Evolutionary conservation across 2,797 vertebrate species (phyloP).

Genomic region (Philypnodon macrostomus): DNA sequence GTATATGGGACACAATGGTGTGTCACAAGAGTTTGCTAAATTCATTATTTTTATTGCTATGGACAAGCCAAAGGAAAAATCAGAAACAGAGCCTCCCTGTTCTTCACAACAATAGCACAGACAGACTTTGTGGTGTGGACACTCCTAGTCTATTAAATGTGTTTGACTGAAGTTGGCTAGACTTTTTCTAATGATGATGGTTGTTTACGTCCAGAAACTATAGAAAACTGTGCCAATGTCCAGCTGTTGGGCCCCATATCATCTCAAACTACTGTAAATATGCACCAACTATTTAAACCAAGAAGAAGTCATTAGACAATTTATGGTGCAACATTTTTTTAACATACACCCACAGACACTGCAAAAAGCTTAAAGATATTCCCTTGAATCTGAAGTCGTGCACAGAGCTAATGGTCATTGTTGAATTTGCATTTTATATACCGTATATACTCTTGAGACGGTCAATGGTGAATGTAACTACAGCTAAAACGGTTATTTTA

Average conservation of each 20-base stretch:
- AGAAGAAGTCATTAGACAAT: too few species aligned
- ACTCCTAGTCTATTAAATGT: conserved; percentile 17
- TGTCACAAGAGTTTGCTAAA: conserved; percentile 21
- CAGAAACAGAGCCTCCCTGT: conserved; percentile 24
- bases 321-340: too few species aligned
- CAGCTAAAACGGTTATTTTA: too few species aligned
- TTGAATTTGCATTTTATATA: too few species aligned
- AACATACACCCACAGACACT: too few species aligned
- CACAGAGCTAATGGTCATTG: too few species aligned
- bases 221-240: background rate
- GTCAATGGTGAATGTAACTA: too few species aligned
- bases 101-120: conserved; percentile 14
- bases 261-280: background rate
- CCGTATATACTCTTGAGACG: too few species aligned
- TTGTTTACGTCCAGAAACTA: conserved; percentile 15
- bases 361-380: too few species aligned
- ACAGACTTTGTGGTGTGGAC: conserved; percentile 21
- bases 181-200: conserved; percentile 14
- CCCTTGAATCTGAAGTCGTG: too few species aligned
- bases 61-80: conserved; percentile 25
- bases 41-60: conserved; percentile 27
- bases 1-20: conserved; percentile 10
- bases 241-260: background rate
- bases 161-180: conserved; percentile 15
- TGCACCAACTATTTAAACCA: too few species aligned